phyloP scores from a whole-genome alignment of 2,888 invertebrate species.

The Sminthurinus aureus region DNA sequence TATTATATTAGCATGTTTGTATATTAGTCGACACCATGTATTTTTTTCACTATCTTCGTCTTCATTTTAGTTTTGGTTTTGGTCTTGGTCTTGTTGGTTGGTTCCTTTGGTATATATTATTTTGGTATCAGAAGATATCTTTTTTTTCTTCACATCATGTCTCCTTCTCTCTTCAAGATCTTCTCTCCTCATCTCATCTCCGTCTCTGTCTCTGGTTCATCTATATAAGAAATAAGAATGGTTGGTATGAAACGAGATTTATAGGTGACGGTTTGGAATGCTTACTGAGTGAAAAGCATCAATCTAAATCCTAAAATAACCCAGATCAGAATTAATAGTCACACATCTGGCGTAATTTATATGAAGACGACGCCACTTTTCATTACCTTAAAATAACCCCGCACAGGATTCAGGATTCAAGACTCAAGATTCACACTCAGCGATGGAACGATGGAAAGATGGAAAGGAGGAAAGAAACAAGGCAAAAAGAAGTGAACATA shows the following conservation, averaged over 20 bases:
- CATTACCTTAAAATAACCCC: slow-evolving; percentile 51
- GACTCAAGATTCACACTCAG: too few species aligned
- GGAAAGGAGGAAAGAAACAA: too few species aligned
- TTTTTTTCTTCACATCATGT: neutral
- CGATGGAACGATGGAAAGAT: too few species aligned
- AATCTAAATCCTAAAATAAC: slow-evolving; percentile 41
- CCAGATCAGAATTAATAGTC: slow-evolving; percentile 43
- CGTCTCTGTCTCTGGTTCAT: neutral
- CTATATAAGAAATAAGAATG: slow-evolving; percentile 36
- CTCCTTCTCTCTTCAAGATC: slow-evolving; percentile 12
- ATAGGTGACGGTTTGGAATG: slow-evolving; percentile 54
- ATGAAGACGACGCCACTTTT: slow-evolving; percentile 58
- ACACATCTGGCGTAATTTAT: slow-evolving; percentile 60
- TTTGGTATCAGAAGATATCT: slow-evolving; percentile 5
- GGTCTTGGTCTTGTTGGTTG: neutral
- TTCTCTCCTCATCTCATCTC: neutral
- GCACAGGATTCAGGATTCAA: neutral
- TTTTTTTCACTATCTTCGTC: neutral
- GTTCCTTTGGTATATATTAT: neutral
- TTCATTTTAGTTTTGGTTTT: neutral
- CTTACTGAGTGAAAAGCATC: slow-evolving; percentile 45
- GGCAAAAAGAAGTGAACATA: too few species aligned
- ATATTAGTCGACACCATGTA: too few species aligned
- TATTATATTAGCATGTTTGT: too few species aligned
- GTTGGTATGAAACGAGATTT: slow-evolving; percentile 54